Evolutionary conservation across 2,797 vertebrate genomes (phyloP).

Genomic region (Siniperca scherzeri): DNA sequence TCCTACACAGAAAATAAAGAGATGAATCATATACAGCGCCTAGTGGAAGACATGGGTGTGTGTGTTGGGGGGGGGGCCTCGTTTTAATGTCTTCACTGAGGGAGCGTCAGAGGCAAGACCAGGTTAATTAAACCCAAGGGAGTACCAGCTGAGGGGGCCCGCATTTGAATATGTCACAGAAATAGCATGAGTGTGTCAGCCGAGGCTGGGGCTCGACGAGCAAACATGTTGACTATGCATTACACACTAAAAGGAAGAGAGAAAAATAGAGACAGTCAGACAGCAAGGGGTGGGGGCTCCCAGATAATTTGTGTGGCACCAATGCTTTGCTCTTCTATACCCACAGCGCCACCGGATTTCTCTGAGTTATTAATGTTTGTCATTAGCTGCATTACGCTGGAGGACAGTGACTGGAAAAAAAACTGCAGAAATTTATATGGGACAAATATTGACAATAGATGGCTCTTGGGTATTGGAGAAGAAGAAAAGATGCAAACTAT

Average conservation of each 20-base stretch:
- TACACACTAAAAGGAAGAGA: conserved; percentile 67
- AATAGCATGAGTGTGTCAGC: conserved; percentile 76
- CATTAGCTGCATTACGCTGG: conserved; percentile 81
- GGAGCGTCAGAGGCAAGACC: conserved; percentile 82
- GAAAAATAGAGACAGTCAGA: conserved; percentile 64
- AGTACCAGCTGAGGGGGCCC: conserved; percentile 67
- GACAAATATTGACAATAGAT: conserved; percentile 90
- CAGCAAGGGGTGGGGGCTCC: conserved; percentile 35
- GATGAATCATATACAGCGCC: conserved; percentile 59
- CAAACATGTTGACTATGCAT: conserved; percentile 85
- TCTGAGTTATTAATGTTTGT: conserved; percentile 86
- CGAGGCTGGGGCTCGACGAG: conserved; percentile 64
- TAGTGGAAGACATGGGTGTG: conserved; percentile 45
- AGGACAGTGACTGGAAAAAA: conserved; percentile 80
- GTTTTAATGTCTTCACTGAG: conserved; percentile 83
- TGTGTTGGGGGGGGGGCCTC: conserved; percentile 38
- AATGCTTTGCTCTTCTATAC: conserved; percentile 67
- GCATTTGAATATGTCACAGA: conserved; percentile 87
- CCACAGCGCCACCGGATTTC: conserved; percentile 68
- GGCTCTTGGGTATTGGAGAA: conserved; percentile 83
- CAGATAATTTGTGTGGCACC: conserved; percentile 69
- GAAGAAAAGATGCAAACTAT: conserved; percentile 89
- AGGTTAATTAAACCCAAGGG: conserved; percentile 88
- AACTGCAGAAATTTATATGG: conserved; percentile 81
- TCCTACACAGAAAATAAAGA: conserved; percentile 62